phyloP scores from a whole-genome alignment of 1,140 invertebrate species.

The Neotoxoptera formosana region DNA sequence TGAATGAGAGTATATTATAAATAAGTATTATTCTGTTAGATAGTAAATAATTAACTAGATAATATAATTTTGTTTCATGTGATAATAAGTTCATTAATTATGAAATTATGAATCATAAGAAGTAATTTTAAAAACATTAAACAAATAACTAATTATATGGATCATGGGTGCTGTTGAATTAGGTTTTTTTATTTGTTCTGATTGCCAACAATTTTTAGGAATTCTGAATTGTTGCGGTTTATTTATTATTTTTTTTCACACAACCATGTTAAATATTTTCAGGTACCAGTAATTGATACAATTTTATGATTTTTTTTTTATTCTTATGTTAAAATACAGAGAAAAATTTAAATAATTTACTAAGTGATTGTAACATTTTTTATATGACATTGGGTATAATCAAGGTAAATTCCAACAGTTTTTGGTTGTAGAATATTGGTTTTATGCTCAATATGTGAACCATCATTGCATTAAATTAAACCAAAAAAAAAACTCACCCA shows the following conservation, averaged over 20 bases:
- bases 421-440: no score
- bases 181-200: neutral
- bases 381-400: neutral
- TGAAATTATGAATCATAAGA: neutral
- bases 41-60: neutral
- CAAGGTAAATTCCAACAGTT: neutral
- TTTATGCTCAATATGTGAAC: no score
- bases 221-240: neutral
- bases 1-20: neutral
- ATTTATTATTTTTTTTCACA: neutral
- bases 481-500: constrained; percentile 68
- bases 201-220: neutral
- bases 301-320: neutral
- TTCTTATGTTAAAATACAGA: neutral
- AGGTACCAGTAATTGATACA: neutral
- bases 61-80: neutral
- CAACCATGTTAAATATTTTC: neutral
- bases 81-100: neutral
- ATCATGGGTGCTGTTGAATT: neutral
- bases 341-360: neutral
- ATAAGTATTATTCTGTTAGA: neutral
- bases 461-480: neutral
- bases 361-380: neutral
- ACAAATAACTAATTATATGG: neutral
- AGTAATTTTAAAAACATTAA: neutral